A percentile compares a stretch with the other conserved stretches of the same genome.
Conservation (phyloP, 2,797 vertebrate species). For the Pristis pectinata region DNA sequence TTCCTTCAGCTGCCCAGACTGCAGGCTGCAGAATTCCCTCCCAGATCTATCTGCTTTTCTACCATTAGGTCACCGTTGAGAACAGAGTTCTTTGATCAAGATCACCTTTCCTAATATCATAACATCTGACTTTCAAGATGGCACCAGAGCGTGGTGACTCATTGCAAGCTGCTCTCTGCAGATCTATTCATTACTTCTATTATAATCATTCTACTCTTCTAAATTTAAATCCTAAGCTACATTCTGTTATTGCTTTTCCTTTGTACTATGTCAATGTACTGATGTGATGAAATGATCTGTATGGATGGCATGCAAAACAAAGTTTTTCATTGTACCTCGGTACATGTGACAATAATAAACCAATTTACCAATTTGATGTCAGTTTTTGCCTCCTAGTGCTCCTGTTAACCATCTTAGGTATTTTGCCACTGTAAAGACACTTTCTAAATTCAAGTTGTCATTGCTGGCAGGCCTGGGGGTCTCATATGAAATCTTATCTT, state of each 20-base stretch:
- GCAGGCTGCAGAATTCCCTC: background rate
- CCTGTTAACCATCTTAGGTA: background rate
- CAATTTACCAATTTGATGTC: background rate
- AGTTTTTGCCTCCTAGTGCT: background rate
- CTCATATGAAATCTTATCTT: background rate
- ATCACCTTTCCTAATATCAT: background rate
- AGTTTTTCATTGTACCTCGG: no score
- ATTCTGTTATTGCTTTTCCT: no score
- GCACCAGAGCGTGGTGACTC: no score
- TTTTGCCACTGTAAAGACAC: background rate
- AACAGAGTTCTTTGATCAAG: background rate
- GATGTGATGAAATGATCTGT: no score
- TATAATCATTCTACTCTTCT: no score
- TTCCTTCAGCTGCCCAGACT: background rate
- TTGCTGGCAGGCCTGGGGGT: background rate
- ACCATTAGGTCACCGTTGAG: background rate
- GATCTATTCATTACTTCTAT: no score
- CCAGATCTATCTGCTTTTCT: background rate
- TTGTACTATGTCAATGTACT: no score
- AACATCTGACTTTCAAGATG: background rate
- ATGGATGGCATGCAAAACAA: no score
- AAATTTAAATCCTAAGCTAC: no score
- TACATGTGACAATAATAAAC: no score
- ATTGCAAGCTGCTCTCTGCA: no score
- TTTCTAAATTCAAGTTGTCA: background rate